Percentiles rank a stretch among this genome's conserved stretches.
Conservation (phyloP, 2,797 vertebrate genomes). For the Cottoperca gobio region DNA sequence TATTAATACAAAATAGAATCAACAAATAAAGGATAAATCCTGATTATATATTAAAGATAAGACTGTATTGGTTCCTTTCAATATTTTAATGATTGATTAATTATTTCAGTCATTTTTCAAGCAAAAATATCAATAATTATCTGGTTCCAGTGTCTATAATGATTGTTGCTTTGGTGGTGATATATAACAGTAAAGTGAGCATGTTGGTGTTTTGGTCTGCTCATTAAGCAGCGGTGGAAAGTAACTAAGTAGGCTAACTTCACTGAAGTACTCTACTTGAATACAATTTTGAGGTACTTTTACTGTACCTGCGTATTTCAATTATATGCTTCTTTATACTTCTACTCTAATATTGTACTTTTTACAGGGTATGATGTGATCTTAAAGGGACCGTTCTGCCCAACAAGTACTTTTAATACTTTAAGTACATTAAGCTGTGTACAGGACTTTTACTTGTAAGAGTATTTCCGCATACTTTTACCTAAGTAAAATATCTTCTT, state of each 20-base stretch:
- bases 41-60: no score
- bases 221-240: background rate
- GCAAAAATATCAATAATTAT: background rate
- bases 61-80: background rate
- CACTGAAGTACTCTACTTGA: background rate
- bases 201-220: background rate
- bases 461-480: background rate
- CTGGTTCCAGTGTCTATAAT: background rate
- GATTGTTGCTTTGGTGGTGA: background rate
- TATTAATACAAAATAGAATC: background rate
- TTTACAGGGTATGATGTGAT: no score
- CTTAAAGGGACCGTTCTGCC: background rate
- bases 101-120: no score
- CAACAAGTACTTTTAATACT: background rate
- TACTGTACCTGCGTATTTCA: background rate
- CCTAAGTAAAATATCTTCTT: background rate
- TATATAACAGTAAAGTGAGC: background rate
- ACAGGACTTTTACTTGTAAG: background rate
- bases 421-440: background rate
- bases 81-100: background rate
- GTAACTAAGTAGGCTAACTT: no score
- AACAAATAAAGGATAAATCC: background rate
- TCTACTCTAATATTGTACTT: background rate
- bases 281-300: background rate
- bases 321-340: background rate